Evolutionary conservation across 2,888 invertebrate species (phyloP).

Genomic region (Patella caerulea): DNA sequence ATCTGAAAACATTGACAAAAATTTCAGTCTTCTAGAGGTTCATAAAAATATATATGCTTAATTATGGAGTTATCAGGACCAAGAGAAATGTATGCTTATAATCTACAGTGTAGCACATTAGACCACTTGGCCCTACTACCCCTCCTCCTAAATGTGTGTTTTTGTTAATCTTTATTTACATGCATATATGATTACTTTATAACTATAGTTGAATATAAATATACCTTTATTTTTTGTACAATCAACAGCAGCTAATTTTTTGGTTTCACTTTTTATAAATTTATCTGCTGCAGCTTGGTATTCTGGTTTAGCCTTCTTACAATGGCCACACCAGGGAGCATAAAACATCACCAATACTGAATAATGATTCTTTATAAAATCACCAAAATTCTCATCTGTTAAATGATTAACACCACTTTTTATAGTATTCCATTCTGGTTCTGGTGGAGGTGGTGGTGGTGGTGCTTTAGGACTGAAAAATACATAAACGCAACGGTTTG

Average conservation of each 20-base stretch:
- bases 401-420: conserved; percentile 83
- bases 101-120: no score
- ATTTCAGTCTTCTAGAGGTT: no score
- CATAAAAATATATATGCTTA: not conserved
- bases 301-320: conserved; percentile 88
- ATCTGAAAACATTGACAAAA: conserved; percentile 54
- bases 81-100: no score
- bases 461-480: conserved; percentile 79
- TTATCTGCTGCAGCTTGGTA: conserved; percentile 84
- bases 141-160: no score
- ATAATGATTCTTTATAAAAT: conserved; percentile 83
- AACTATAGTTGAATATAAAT: not conserved
- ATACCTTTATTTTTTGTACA: conserved; percentile 74
- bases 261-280: conserved; percentile 73
- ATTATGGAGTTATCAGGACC: not conserved
- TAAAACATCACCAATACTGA: conserved; percentile 90
- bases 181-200: no score
- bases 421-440: conserved; percentile 82
- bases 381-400: conserved; percentile 79
- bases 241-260: conserved; percentile 87
- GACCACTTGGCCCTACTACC: no score
- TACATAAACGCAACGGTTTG: not conserved
- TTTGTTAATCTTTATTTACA: no score
- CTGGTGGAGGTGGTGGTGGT: conserved; percentile 79
- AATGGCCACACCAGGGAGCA: conserved; percentile 93